These are phyloP conservation scores for Apotomis capreana DNA, from an alignment of 2,888 invertebrate genomes.

Conservation along the genomic window DNA sequence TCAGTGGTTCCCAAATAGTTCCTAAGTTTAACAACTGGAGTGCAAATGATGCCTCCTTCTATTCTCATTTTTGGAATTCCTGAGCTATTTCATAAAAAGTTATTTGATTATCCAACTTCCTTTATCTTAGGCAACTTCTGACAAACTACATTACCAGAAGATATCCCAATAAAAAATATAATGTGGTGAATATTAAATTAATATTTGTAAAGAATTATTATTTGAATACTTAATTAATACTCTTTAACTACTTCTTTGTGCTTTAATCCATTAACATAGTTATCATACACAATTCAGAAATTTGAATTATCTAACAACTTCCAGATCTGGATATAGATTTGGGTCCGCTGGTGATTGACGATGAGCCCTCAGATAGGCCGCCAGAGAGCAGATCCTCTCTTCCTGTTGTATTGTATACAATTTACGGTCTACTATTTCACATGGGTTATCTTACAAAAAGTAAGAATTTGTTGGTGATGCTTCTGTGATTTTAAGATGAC, in stretches of 20 bases:
- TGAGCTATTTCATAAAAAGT: too few relatives aligned
- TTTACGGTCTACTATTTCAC: slow-evolving; percentile 80
- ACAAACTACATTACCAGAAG: too few relatives aligned
- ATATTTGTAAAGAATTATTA: too few relatives aligned
- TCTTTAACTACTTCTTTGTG: background rate
- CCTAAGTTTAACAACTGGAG: too few relatives aligned
- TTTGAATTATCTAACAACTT: slow-evolving; percentile 57
- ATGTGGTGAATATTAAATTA: too few relatives aligned
- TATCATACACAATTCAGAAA: slow-evolving; percentile 6
- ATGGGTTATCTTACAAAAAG: slow-evolving; percentile 78
- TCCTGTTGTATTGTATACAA: slow-evolving; percentile 77
- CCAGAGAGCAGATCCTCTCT: slow-evolving; percentile 67
- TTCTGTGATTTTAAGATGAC: slow-evolving; percentile 33
- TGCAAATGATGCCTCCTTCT: too few relatives aligned
- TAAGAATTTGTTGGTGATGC: slow-evolving; percentile 68
- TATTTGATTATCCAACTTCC: too few relatives aligned
- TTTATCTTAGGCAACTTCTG: too few relatives aligned
- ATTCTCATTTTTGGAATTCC: too few relatives aligned
- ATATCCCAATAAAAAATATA: too few relatives aligned
- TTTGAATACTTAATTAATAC: too few relatives aligned
- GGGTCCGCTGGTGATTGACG: slow-evolving; percentile 71
- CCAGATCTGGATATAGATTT: slow-evolving; percentile 79
- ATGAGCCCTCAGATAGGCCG: slow-evolving; percentile 62
- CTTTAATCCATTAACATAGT: background rate
- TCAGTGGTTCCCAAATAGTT: too few relatives aligned